Base-by-base conservation (phyloP, 92 coral and sea anemone genomes). In the Phenganax marumi region DNA sequence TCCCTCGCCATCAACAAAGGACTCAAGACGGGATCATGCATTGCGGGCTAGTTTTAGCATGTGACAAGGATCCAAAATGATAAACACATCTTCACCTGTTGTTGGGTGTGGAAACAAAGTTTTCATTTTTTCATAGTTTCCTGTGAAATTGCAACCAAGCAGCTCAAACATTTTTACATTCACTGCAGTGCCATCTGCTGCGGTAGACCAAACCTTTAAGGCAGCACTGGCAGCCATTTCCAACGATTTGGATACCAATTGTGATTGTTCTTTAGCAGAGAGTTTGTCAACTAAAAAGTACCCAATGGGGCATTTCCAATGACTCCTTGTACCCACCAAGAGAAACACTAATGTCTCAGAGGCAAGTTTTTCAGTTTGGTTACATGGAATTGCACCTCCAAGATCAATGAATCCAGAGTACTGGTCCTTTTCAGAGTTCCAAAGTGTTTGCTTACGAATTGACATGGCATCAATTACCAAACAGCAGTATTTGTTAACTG, bases 31-130 rank as follows among this genome's bases (percentile, higher is more conserved):
- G 6, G 26, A 33, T 7, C 18, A 47, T 24, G 73, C 73, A 17
- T 57, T 57, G 6, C 64, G 64, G 21, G 64, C 64, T 6, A 57
- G 64, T 57, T 57, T 57, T 6, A 17, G 21, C 12, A 22, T 57
- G 18, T 57, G 12, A 17, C 73, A 68, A 68, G 21, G 24, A 68
- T 54, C 17, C 10, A 10, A 17, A 54, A 54, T 10, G 17, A 10
- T 10, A 10, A n/a, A n/a, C n/a, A n/a, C n/a, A n/a, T n/a, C 75
- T 24, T 68, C 75, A 16, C 52, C 52, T 11, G 49, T 68, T 8
- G 50, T 68, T 13, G 75, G 75, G 25, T 68, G 75, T 8, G 5
- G 8, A n/a, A 68, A 68, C 25, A 48, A 68, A 48, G 18, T 68
- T 12, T 68, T 8, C 8, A 12, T 12, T 54, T 54, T 54, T 10